Percentiles rank a stretch among this genome's conserved stretches.
phyloP scores from a whole-genome alignment of 2,888 invertebrate genomes.

The Xylota segnis region DNA sequence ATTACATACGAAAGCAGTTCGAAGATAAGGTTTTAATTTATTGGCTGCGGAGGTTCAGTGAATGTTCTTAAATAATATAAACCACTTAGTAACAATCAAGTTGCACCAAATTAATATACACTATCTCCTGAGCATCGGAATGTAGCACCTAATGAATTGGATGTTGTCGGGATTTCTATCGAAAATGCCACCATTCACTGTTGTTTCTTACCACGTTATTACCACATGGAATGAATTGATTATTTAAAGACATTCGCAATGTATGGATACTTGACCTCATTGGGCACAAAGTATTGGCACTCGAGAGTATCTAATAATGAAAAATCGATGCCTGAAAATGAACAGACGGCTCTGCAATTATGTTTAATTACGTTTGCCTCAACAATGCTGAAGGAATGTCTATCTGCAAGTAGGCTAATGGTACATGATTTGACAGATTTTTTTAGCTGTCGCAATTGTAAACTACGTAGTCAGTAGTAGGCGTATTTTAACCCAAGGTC shows the following conservation, averaged over 20 bases:
- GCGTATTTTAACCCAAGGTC: no score
- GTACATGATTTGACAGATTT: no score
- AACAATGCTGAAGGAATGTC: no score
- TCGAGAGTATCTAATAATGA: not conserved
- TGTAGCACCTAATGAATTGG: not conserved
- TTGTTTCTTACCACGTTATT: not conserved
- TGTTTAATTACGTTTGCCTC: no score
- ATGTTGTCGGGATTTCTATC: not conserved
- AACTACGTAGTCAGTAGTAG: no score
- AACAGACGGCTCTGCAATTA: no score
- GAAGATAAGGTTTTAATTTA: slow-evolving; percentile 28
- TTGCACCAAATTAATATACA: not conserved
- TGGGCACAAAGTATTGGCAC: not conserved
- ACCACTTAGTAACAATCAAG: not conserved
- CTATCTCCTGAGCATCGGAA: not conserved
- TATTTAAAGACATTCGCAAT: slow-evolving; percentile 10
- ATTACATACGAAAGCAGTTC: not conserved
- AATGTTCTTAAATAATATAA: not conserved
- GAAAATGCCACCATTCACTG: not conserved
- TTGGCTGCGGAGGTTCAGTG: not conserved
- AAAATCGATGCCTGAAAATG: not conserved
- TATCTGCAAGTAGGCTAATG: no score
- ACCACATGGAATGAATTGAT: slow-evolving; percentile 4
- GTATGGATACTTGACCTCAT: slow-evolving; percentile 34
- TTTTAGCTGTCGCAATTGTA: no score